Evolutionary conservation across 2,888 invertebrate genomes (phyloP).

Genomic region (Holacanthella duospinosa): DNA sequence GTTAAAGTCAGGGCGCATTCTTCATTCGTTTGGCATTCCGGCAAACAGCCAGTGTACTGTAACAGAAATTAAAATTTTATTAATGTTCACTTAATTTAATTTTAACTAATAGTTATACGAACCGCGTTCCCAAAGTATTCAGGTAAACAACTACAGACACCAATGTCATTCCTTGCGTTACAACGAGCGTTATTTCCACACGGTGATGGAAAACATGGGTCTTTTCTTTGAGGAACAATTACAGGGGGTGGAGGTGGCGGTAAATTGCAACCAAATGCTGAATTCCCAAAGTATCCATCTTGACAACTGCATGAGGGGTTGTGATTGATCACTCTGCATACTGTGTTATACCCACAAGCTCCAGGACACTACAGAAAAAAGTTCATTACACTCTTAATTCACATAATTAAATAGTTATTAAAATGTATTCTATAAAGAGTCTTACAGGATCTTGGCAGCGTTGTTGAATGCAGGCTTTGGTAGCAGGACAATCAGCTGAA

Average conservation of each 20-base stretch:
- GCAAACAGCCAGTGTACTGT: conserved; percentile 58
- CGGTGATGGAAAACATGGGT: conserved; percentile 44
- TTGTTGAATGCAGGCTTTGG: conserved; percentile 63
- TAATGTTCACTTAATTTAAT: too few relatives aligned
- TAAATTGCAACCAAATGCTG: not conserved
- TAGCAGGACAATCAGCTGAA: conserved; percentile 56
- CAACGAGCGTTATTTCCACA: conserved; percentile 63
- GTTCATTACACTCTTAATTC: too few relatives aligned
- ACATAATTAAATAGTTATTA: conserved; percentile 57
- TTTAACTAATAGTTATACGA: too few relatives aligned
- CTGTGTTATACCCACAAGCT: conserved; percentile 61
- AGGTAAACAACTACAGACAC: conserved; percentile 42
- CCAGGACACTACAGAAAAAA: conserved; percentile 52
- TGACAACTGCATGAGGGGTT: conserved; percentile 47
- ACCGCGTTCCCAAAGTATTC: not conserved
- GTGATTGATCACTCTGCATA: conserved; percentile 39
- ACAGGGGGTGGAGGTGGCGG: conserved; percentile 40
- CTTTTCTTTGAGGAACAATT: not conserved
- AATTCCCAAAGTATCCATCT: not conserved
- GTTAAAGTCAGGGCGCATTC: conserved; percentile 62
- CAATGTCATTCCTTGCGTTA: conserved; percentile 28
- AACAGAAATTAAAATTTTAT: conserved; percentile 43
- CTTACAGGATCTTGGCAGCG: conserved; percentile 38
- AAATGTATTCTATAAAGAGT: conserved; percentile 40
- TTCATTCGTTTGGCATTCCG: conserved; percentile 67